Percentiles rank a stretch among this genome's conserved stretches.
phyloP scores from a whole-genome alignment of 2,113 vertebrate genomes.

The Triplophysa tibetana region DNA sequence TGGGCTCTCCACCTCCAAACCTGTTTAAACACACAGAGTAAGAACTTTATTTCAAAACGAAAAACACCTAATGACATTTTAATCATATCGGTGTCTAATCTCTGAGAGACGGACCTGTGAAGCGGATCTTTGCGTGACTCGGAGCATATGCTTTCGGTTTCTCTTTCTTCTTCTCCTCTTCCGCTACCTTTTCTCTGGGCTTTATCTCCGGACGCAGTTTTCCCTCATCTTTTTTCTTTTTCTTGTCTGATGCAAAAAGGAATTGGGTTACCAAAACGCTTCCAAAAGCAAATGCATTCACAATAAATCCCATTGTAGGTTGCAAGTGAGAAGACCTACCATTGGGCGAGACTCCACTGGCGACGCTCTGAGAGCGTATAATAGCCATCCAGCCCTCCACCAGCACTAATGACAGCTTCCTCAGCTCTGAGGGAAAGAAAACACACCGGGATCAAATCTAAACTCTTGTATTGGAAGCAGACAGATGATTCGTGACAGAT shows the following conservation, averaged over 20 bases:
- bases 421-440: slow-evolving; percentile 75
- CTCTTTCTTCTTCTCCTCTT: slow-evolving; percentile 89
- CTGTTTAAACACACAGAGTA: slow-evolving; percentile 61
- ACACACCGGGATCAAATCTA: slow-evolving; percentile 4
- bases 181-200: slow-evolving; percentile 66
- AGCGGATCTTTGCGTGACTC: slow-evolving; percentile 92
- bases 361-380: slow-evolving; percentile 89
- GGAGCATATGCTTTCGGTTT: slow-evolving; percentile 91
- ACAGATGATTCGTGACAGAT: background rate
- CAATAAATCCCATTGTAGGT: no score
- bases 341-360: slow-evolving; percentile 67
- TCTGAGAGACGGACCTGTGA: slow-evolving; percentile 77
- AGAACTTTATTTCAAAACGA: background rate
- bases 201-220: slow-evolving; percentile 73
- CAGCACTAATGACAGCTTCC: slow-evolving; percentile 84
- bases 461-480: background rate
- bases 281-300: background rate
- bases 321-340: slow-evolving; percentile 55
- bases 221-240: slow-evolving; percentile 83
- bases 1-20: slow-evolving; percentile 86
- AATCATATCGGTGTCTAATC: background rate
- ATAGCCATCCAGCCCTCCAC: slow-evolving; percentile 96
- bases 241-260: slow-evolving; percentile 76
- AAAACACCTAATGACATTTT: background rate
- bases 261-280: background rate